Evolutionary conservation across 2,113 vertebrate species (phyloP).

Genomic region (Scytalopus superciliaris): DNA sequence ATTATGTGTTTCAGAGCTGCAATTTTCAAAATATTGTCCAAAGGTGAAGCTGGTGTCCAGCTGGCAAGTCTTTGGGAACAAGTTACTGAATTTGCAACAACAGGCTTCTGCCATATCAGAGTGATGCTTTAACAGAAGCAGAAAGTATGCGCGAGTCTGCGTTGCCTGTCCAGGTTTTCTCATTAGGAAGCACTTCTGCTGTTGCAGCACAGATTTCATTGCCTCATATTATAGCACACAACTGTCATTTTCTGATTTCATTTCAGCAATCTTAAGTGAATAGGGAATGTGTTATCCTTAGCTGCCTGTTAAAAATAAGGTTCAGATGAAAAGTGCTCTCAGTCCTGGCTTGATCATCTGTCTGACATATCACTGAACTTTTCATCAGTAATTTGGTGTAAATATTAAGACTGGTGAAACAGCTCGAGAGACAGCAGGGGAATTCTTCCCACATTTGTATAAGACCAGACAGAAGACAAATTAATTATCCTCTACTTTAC

Average conservation of each 20-base stretch:
- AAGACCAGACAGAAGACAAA: slow-evolving; percentile 26
- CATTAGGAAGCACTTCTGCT: neutral
- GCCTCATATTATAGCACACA: neutral
- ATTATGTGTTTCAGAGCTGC: neutral
- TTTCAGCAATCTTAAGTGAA: slow-evolving; percentile 13
- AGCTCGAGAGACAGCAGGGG: slow-evolving; percentile 13
- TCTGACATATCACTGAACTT: slow-evolving; percentile 25
- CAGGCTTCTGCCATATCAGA: neutral
- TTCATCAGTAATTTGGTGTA: neutral
- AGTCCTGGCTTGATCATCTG: slow-evolving; percentile 21
- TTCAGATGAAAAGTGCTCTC: slow-evolving; percentile 27
- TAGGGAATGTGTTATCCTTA: slow-evolving; percentile 11
- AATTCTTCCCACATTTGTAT: slow-evolving; percentile 15
- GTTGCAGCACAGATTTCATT: slow-evolving; percentile 3
- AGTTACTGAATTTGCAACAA: neutral
- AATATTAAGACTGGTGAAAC: slow-evolving; percentile 32
- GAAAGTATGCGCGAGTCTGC: neutral
- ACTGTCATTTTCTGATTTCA: slow-evolving; percentile 19
- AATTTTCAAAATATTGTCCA: neutral
- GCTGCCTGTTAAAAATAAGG: neutral
- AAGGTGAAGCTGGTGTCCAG: neutral
- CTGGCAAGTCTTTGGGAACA: neutral
- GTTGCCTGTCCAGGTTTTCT: neutral
- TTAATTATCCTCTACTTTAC: slow-evolving; percentile 1
- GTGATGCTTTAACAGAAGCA: neutral